Conservation (phyloP, 2,113 vertebrate genomes). For the Abramis brama region DNA sequence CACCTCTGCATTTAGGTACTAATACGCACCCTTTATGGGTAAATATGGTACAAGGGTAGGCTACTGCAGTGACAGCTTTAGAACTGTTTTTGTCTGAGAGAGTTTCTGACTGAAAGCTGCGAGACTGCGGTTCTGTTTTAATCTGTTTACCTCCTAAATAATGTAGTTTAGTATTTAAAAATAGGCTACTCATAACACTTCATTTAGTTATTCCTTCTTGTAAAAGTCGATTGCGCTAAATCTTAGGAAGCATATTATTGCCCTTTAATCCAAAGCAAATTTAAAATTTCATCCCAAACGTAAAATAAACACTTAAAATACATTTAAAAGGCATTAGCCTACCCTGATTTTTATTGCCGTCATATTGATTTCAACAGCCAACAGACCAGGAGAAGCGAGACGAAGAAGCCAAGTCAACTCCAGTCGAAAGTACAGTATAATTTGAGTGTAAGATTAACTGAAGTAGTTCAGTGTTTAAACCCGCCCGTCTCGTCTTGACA, state of each 20-base stretch:
- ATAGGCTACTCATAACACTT: background rate
- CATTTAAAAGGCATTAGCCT: constrained; percentile 29
- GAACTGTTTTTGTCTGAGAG: too few relatives aligned
- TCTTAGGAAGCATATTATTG: background rate
- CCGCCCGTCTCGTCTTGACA: background rate
- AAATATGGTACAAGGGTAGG: too few relatives aligned
- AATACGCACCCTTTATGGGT: too few relatives aligned
- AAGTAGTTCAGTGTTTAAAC: background rate
- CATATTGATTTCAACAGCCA: constrained; percentile 28
- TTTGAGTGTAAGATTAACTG: constrained; percentile 59
- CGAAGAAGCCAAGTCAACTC: background rate
- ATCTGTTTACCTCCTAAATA: background rate
- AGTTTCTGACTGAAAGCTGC: background rate
- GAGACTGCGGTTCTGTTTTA: background rate
- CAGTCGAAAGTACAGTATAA: constrained; percentile 56
- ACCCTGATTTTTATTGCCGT: constrained; percentile 56
- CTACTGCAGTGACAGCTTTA: too few relatives aligned
- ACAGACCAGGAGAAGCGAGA: constrained; percentile 15
- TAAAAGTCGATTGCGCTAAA: background rate
- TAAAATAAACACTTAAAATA: background rate
- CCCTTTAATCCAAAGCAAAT: background rate
- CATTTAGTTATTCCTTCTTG: background rate
- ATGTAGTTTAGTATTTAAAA: background rate
- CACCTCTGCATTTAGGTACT: too few relatives aligned
- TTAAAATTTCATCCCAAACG: background rate